Conservation (phyloP, 2,797 vertebrate genomes). For the Clarias laeviceps region DNA sequence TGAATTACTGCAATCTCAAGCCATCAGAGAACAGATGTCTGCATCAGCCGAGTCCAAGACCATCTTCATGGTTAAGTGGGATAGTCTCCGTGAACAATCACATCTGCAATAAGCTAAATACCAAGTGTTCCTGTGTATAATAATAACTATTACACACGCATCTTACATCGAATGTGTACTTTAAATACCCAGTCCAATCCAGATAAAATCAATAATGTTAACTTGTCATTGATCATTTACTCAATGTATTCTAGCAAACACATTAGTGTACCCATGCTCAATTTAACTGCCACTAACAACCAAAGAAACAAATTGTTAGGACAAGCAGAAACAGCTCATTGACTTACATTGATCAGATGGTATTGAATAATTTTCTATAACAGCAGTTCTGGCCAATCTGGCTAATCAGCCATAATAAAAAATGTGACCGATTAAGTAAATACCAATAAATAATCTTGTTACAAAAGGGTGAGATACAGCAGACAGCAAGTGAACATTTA, state of each 20-base stretch:
- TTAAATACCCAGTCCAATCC: neutral
- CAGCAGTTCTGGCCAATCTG: too few species aligned
- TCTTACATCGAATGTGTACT: neutral
- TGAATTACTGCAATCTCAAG: too few species aligned
- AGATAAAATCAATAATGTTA: neutral
- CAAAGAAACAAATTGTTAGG: neutral
- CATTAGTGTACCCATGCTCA: neutral
- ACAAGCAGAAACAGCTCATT: neutral
- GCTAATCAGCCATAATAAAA: too few species aligned
- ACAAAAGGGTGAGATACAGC: too few species aligned
- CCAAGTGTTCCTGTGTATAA: neutral
- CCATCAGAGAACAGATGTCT: too few species aligned
- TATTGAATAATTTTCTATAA: neutral
- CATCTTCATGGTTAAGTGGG: too few species aligned
- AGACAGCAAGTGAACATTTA: too few species aligned
- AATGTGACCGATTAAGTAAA: too few species aligned
- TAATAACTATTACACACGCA: neutral
- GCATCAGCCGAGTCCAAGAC: too few species aligned
- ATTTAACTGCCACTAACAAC: neutral
- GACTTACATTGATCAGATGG: neutral
- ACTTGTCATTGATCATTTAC: neutral
- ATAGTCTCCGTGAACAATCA: neutral
- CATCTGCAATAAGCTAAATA: neutral
- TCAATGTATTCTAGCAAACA: neutral
- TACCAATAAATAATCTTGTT: too few species aligned